Evolutionary conservation across 1,140 invertebrate genomes (phyloP).

Genomic region (Druon quercuslanigerum): DNA sequence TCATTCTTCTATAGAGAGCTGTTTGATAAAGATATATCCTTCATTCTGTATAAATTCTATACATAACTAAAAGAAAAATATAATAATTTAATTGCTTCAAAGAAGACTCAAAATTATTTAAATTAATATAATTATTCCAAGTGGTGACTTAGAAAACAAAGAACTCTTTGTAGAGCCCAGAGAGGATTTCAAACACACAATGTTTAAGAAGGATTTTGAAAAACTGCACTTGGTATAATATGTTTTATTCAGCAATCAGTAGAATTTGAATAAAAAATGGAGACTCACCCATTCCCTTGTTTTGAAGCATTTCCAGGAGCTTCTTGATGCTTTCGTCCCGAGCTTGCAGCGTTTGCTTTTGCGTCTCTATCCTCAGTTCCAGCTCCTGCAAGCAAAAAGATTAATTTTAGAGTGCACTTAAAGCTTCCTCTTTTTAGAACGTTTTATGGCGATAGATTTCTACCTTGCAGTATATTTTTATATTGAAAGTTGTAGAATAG

Average conservation of each 20-base stretch:
- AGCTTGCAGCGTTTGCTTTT: slow-evolving; percentile 96
- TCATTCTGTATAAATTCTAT: no score
- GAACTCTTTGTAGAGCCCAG: not conserved
- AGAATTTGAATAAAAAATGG: slow-evolving; percentile 35
- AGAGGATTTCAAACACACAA: not conserved
- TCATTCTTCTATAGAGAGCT: not conserved
- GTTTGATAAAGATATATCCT: no score
- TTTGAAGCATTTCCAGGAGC: slow-evolving; percentile 98
- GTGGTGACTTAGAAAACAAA: not conserved
- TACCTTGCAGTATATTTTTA: no score
- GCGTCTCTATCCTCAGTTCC: slow-evolving; percentile 96
- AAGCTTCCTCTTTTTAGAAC: no score
- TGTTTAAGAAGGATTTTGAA: not conserved
- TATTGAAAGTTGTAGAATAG: no score
- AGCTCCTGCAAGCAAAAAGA: slow-evolving; percentile 83
- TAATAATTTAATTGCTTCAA: no score
- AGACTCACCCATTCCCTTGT: slow-evolving; percentile 94
- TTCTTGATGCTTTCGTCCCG: slow-evolving; percentile 99
- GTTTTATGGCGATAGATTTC: no score
- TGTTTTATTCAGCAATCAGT: not conserved
- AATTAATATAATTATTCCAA: not conserved
- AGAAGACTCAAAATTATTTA: no score
- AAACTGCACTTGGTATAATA: not conserved
- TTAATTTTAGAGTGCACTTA: not conserved
- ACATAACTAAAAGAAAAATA: no score